Percentiles rank a stretch among this genome's conserved stretches.
Evolutionary conservation across 1,140 invertebrate genomes (phyloP).

Genomic region (Tigriopus japonicus): DNA sequence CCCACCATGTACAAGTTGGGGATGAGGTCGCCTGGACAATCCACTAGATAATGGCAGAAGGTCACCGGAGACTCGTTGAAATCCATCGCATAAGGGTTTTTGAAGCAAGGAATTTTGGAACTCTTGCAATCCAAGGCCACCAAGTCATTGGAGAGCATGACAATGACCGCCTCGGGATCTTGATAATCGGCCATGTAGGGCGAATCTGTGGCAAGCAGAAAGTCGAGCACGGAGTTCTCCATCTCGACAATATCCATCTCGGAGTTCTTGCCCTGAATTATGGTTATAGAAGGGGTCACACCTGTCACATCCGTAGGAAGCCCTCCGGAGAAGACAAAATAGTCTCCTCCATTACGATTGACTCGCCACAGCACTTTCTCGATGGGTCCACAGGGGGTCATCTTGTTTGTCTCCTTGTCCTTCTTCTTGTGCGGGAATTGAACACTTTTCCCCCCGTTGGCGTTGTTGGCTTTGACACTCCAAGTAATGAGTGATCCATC

Average conservation of each 20-base stretch:
- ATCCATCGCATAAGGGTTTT: slow-evolving; percentile 99
- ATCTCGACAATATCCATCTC: slow-evolving; percentile 61
- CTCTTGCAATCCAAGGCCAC: slow-evolving; percentile 90
- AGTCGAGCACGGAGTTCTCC: slow-evolving; percentile 95
- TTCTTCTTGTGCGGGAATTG: slow-evolving; percentile 86
- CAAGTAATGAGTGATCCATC: slow-evolving; percentile 89
- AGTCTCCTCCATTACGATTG: slow-evolving; percentile 40
- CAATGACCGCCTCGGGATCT: slow-evolving; percentile 92
- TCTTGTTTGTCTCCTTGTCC: slow-evolving; percentile 55
- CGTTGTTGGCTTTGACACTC: slow-evolving; percentile 42
- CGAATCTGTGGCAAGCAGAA: slow-evolving; percentile 82
- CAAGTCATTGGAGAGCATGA: slow-evolving; percentile 89
- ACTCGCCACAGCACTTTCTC: slow-evolving; percentile 70
- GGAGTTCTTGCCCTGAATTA: slow-evolving; percentile 50
- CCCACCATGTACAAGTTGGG: slow-evolving; percentile 79
- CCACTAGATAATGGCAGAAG: slow-evolving; percentile 83
- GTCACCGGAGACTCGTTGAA: slow-evolving; percentile 50
- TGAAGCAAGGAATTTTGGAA: slow-evolving; percentile 90
- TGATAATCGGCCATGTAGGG: slow-evolving; percentile 78
- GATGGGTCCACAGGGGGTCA: slow-evolving; percentile 73
- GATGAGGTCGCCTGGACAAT: slow-evolving; percentile 92
- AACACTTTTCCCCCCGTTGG: slow-evolving; percentile 36
- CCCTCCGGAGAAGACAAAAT: slow-evolving; percentile 86
- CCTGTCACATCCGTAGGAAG: slow-evolving; percentile 71
- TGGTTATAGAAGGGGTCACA: slow-evolving; percentile 79